Conservation (phyloP, 1,140 invertebrate genomes). For the Meteorus sp. region DNA sequence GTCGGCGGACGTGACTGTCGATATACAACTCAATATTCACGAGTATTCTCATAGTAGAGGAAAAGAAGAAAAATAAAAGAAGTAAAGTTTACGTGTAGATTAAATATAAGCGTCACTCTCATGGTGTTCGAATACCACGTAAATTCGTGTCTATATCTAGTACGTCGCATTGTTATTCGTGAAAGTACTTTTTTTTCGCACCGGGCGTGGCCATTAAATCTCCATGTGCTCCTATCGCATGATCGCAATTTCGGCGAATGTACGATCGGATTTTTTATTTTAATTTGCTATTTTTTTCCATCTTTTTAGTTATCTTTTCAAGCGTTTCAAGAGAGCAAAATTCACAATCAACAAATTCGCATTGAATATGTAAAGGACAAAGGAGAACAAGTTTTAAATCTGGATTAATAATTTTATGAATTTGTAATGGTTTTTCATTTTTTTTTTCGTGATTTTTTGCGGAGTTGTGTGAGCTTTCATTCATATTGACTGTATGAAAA, state of each 20-base stretch:
- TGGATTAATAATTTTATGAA: too few species aligned
- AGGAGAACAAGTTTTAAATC: too few species aligned
- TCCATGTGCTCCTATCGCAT: neutral
- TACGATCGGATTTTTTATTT: neutral
- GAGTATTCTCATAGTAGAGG: neutral
- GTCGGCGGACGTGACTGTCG: neutral
- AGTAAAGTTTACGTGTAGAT: conserved; percentile 2
- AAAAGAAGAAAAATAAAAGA: too few species aligned
- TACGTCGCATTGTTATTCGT: conserved; percentile 8
- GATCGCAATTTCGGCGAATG: neutral
- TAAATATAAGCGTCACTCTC: neutral
- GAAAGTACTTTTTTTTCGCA: conserved; percentile 7
- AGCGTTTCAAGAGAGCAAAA: too few species aligned
- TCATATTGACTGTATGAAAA: too few species aligned
- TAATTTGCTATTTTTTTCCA: neutral
- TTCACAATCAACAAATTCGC: too few species aligned
- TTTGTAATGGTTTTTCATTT: too few species aligned
- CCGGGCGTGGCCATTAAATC: conserved; percentile 11
- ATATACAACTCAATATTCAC: conserved; percentile 1
- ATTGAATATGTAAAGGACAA: too few species aligned
- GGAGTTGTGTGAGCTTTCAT: too few species aligned
- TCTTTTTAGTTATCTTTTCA: neutral
- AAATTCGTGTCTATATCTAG: neutral
- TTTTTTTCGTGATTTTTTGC: too few species aligned
- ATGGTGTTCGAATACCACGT: neutral